These are phyloP conservation scores for Seladonia tumulorum DNA, from an alignment of 2,888 invertebrate species.

Conservation along the genomic window DNA sequence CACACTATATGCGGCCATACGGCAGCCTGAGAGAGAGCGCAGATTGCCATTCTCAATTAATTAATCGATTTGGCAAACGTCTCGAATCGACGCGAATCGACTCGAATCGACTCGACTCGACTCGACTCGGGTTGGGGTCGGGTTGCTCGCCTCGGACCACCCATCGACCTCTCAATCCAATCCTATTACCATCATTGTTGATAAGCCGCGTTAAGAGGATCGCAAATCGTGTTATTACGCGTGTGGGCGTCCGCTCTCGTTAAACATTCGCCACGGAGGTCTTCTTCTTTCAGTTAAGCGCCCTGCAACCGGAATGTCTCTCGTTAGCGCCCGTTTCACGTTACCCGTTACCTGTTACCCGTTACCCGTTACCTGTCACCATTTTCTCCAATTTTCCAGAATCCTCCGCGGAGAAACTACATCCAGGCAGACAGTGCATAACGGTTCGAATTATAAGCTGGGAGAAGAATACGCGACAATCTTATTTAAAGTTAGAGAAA, in stretches of 20 bases:
- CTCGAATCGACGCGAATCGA: background rate
- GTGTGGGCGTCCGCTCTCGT: constrained; percentile 51
- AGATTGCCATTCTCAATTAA: constrained; percentile 19
- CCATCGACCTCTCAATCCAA: constrained; percentile 30
- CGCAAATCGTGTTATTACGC: constrained; percentile 54
- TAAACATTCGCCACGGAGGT: constrained; percentile 36
- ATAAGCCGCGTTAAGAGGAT: constrained; percentile 59
- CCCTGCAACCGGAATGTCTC: background rate
- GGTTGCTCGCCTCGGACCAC: constrained; percentile 2
- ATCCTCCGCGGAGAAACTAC: background rate
- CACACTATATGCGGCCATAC: background rate
- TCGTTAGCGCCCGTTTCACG: background rate
- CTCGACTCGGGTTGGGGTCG: background rate
- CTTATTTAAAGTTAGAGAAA: no score
- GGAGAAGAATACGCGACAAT: no score
- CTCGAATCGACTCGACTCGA: background rate
- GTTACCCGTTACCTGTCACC: background rate
- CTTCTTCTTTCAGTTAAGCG: background rate
- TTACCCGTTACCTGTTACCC: background rate
- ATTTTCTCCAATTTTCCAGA: background rate
- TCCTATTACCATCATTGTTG: constrained; percentile 51
- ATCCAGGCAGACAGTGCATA: no score
- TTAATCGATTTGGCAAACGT: constrained; percentile 34
- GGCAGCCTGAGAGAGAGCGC: no score
- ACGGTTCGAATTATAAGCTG: no score